These are phyloP conservation scores for Epinotia nisella DNA, from an alignment of 2,888 invertebrate species.

Conservation along the genomic window DNA sequence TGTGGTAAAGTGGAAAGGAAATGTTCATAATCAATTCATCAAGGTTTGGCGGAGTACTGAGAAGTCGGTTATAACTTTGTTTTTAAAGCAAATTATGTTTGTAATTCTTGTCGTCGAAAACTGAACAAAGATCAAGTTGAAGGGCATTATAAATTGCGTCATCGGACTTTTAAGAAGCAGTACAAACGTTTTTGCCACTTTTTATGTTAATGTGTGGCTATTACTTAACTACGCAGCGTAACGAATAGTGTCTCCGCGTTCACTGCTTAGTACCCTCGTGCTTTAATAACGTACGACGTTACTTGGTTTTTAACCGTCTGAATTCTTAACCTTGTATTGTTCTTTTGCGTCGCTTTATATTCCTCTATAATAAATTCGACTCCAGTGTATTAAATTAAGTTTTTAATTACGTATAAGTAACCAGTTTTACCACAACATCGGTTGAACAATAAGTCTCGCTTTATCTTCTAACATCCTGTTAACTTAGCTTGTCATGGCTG, in stretches of 20 bases:
- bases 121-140: slow-evolving; percentile 21
- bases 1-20: too few species aligned
- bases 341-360: slow-evolving; percentile 7
- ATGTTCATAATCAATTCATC: too few species aligned
- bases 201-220: slow-evolving; percentile 20
- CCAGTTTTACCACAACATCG: not conserved
- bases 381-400: not conserved
- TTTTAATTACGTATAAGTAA: not conserved
- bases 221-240: slow-evolving; percentile 17
- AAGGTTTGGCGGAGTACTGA: too few species aligned
- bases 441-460: not conserved
- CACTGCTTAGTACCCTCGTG: not conserved
- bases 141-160: slow-evolving; percentile 25
- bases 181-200: slow-evolving; percentile 10
- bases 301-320: slow-evolving; percentile 6
- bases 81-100: too few species aligned
- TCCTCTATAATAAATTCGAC: not conserved
- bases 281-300: not conserved
- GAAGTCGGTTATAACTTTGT: too few species aligned
- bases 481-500: slow-evolving; percentile 13
- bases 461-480: slow-evolving; percentile 4
- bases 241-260: slow-evolving; percentile 1
- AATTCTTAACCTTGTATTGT: slow-evolving; percentile 8
- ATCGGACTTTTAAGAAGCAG: slow-evolving; percentile 6
- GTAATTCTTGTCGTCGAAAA: slow-evolving; percentile 11